Evolutionary conservation across 2,797 vertebrate species (phyloP), one percentile per base, ranked within the genome.

Genomic region (Chloroceryle inda): DNA sequence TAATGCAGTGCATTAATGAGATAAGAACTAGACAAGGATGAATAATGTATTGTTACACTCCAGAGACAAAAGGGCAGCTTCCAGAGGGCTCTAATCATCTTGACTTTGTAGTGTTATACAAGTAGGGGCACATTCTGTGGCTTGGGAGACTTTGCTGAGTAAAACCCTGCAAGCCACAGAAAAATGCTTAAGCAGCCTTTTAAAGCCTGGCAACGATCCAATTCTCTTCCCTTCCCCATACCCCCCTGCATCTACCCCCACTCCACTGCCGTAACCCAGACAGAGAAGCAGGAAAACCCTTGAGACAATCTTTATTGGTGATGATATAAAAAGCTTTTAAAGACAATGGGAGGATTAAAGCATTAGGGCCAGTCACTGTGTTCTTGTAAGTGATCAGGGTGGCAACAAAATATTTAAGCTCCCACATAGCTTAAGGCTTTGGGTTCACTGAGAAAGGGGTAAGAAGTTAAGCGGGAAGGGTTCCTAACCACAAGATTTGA

Each of bases 131-230:
- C 95, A 97, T 96, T 96, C 95, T 96, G 96, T 96, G 96, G 96
- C 95, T 97, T 97, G 91, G 91, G 92, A 96, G 96, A 94, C 93
- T 96, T 94, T 83, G 92, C 97, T 96, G 95, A 97, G 91, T 96
- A 97, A 97, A 96, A 90, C 89, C 88, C 96, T 94, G 85, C 85
- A 74, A 97, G 96, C 94, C 95, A 95, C 91, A 96, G 92, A 91
- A 96, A 97, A 97, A 96, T 94, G 97, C 97, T 96, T 97, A 91
- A 96, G 90, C 95, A 92, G 95, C 94, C 95, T 96, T 97, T 97
- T 92, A 96, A 97, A 94, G 38, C 61, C 91, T 97, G 97, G 96
- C 96, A 95, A 27, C 10, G 76, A 91, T 96, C 94, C 93, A 92
- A 29, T 52, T 72, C n/a, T 89, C 55, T 92, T 95, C 94, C 89